Evolutionary conservation across 1,140 invertebrate species (phyloP).

Genomic region (Brachionus rotundiformis): DNA sequence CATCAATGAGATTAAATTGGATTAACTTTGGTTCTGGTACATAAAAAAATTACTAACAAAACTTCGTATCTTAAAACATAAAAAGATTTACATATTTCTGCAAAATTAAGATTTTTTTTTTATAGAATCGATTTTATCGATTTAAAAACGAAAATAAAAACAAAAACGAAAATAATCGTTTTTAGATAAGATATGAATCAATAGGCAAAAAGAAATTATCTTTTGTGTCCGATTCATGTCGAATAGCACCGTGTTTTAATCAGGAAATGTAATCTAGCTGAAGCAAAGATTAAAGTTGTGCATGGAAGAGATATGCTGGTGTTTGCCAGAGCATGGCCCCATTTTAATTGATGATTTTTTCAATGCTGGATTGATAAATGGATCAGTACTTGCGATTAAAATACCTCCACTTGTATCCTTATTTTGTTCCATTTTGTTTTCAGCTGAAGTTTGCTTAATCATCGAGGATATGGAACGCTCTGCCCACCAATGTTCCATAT

Average conservation of each 20-base stretch:
- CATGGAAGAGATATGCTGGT: not conserved
- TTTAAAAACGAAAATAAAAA: not conserved
- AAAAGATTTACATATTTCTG: slow-evolving; percentile 3
- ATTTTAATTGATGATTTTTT: slow-evolving; percentile 1
- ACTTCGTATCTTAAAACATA: not conserved
- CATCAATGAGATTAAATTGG: slow-evolving; percentile 9
- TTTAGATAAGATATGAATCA: not conserved
- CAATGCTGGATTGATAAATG: not conserved
- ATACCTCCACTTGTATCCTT: not conserved
- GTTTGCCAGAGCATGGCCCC: not conserved
- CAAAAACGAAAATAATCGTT: slow-evolving; percentile 37
- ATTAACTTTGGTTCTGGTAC: not conserved
- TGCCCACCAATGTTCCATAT: slow-evolving; percentile 49
- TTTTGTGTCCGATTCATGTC: slow-evolving; percentile 8
- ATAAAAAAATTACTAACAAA: not conserved
- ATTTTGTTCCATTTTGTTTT: not conserved
- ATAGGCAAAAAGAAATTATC: not conserved
- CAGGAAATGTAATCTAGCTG: not conserved
- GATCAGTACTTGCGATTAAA: not conserved
- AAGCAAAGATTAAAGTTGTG: not conserved
- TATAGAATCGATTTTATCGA: slow-evolving; percentile 42
- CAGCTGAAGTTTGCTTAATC: not conserved
- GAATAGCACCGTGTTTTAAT: not conserved
- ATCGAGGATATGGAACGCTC: slow-evolving; percentile 42
- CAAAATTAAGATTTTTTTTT: not conserved